phyloP scores from a whole-genome alignment of 2,888 invertebrate species.

The Stratiomys singularior region DNA sequence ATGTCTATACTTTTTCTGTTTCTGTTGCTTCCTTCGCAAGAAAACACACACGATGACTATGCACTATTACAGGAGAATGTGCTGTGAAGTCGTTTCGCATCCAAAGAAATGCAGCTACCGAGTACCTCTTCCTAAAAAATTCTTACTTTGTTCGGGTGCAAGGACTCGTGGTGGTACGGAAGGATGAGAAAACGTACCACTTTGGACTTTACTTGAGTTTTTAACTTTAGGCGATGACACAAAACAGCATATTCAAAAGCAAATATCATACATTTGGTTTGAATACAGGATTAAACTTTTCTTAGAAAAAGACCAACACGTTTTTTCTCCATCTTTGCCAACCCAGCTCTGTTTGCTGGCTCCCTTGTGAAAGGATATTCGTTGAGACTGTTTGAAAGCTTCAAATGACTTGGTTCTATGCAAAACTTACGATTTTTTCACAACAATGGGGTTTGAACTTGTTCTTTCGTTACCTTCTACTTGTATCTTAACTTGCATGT shows the following conservation, averaged over 20 bases:
- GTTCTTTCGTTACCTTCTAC: too few species aligned
- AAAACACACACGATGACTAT: neutral
- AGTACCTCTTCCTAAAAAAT: neutral
- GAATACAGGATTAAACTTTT: constrained; percentile 31
- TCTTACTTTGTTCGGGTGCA: too few species aligned
- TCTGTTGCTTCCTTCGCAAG: neutral
- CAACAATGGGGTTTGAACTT: too few species aligned
- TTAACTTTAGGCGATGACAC: neutral
- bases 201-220: neutral
- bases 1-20: too few species aligned
- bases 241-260: neutral
- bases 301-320: too few species aligned
- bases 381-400: neutral
- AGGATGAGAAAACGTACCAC: neutral
- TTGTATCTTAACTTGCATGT: too few species aligned
- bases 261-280: constrained; percentile 38
- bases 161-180: too few species aligned
- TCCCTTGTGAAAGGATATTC: neutral
- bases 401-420: neutral
- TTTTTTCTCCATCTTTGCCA: too few species aligned
- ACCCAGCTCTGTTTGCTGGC: neutral
- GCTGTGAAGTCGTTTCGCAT: neutral
- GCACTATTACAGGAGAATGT: neutral
- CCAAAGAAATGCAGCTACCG: neutral
- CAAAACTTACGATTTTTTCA: neutral